Percentiles rank a stretch among this genome's conserved stretches.
These are phyloP conservation scores for Carassius gibelio DNA, from an alignment of 2,113 vertebrate species.

Conservation along the genomic window DNA sequence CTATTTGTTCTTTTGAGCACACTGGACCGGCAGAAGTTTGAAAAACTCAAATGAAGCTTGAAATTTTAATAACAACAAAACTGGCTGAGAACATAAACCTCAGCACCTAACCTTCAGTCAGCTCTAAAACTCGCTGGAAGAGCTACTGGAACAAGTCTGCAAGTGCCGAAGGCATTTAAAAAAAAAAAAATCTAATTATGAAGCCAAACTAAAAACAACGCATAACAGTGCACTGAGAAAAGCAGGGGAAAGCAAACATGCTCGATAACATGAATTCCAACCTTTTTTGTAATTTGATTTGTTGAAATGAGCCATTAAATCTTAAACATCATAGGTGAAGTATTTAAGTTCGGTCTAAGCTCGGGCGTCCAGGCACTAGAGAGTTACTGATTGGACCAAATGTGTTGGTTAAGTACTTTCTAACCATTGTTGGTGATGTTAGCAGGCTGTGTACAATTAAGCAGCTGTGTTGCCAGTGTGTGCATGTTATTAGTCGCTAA, in stretches of 20 bases:
- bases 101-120: constrained; percentile 20
- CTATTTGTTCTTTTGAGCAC: background rate
- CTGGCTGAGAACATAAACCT: constrained; percentile 11
- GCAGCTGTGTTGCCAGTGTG: background rate
- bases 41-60: background rate
- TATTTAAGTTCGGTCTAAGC: background rate
- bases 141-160: constrained; percentile 4
- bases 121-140: background rate
- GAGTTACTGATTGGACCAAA: background rate
- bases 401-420: background rate
- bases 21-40: background rate
- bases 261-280: background rate
- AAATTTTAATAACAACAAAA: constrained; percentile 20
- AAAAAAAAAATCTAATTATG: background rate
- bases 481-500: constrained; percentile 16
- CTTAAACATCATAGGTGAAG: background rate
- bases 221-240: background rate
- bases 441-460: constrained; percentile 7
- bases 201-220: constrained; percentile 14
- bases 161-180: background rate
- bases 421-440: constrained; percentile 11
- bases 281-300: background rate
- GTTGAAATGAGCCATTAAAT: background rate
- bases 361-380: background rate
- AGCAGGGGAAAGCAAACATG: background rate